Conservation (phyloP, 2,797 vertebrate species). For the Paedocypris micromegethes region DNA sequence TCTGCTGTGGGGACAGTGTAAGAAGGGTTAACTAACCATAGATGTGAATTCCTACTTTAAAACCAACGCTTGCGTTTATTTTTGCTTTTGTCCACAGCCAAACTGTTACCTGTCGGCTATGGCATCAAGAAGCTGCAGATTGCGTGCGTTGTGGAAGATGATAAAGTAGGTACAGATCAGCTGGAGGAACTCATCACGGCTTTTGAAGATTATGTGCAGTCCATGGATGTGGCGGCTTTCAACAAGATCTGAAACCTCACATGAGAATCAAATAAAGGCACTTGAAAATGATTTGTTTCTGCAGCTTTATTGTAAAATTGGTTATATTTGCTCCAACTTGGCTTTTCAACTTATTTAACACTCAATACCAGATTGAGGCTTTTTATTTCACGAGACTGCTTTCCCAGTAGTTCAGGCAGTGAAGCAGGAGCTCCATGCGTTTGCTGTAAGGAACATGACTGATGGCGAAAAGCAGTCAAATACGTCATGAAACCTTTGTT, state of each 20-base stretch:
- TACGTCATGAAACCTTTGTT: too few relatives aligned
- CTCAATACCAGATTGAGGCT: too few relatives aligned
- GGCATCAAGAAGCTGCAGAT: constrained; percentile 98
- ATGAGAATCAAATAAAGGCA: constrained; percentile 53
- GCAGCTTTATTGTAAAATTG: too few relatives aligned
- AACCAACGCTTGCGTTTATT: background rate
- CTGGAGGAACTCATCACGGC: constrained; percentile 90
- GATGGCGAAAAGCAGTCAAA: too few relatives aligned
- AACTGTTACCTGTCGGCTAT: constrained; percentile 89
- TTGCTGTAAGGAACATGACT: too few relatives aligned
- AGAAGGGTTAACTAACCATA: constrained; percentile 52
- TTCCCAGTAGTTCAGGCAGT: too few relatives aligned
- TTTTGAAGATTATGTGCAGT: constrained; percentile 93
- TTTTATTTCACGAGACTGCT: too few relatives aligned
- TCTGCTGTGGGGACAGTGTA: constrained; percentile 94
- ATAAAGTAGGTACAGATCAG: constrained; percentile 94
- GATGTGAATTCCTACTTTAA: too few relatives aligned
- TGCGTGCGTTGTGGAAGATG: constrained; percentile 91
- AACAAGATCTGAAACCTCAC: constrained; percentile 84
- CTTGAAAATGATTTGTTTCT: constrained; percentile 22
- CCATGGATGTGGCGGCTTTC: constrained; percentile 96
- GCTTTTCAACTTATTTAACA: too few relatives aligned
- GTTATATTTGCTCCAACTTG: too few relatives aligned
- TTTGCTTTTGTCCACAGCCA: constrained; percentile 67
- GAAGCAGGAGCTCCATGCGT: too few relatives aligned